A percentile compares a stretch with the other conserved stretches of the same genome.
Conservation (phyloP, 2,113 vertebrate species). For the Donacobius atricapilla region DNA sequence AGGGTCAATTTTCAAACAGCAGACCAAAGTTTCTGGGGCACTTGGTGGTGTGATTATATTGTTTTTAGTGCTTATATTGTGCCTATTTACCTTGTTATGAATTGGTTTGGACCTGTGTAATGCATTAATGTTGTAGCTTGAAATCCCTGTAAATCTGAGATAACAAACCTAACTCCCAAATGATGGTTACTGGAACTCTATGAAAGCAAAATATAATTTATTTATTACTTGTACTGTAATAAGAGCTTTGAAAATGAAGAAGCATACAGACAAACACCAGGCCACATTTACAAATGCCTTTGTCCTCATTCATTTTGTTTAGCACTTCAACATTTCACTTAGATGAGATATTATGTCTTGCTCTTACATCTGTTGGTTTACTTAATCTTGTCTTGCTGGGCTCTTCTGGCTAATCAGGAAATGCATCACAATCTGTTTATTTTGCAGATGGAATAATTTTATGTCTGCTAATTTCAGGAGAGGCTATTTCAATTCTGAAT, state of each 20-base stretch:
- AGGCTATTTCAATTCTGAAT: background rate
- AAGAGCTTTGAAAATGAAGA: background rate
- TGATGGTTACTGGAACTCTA: background rate
- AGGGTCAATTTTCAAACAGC: background rate
- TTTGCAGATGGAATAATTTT: background rate
- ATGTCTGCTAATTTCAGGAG: background rate
- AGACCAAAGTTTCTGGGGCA: background rate
- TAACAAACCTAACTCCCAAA: background rate
- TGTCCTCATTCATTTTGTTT: background rate
- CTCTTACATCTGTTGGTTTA: background rate
- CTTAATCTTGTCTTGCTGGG: background rate
- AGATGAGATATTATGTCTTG: background rate
- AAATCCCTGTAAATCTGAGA: background rate
- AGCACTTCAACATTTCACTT: background rate
- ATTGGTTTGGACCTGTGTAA: background rate
- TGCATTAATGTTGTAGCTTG: background rate
- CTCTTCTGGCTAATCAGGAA: conserved; percentile 1
- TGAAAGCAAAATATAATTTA: background rate
- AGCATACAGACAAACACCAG: background rate
- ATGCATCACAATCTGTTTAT: background rate
- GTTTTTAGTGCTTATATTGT: background rate
- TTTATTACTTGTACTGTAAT: background rate
- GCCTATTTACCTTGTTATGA: background rate
- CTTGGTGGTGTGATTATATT: background rate
- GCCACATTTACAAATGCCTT: background rate